Percentiles rank a stretch among this genome's conserved stretches.
Conservation (phyloP, 2,113 vertebrate species). For the Gymnogyps californianus region DNA sequence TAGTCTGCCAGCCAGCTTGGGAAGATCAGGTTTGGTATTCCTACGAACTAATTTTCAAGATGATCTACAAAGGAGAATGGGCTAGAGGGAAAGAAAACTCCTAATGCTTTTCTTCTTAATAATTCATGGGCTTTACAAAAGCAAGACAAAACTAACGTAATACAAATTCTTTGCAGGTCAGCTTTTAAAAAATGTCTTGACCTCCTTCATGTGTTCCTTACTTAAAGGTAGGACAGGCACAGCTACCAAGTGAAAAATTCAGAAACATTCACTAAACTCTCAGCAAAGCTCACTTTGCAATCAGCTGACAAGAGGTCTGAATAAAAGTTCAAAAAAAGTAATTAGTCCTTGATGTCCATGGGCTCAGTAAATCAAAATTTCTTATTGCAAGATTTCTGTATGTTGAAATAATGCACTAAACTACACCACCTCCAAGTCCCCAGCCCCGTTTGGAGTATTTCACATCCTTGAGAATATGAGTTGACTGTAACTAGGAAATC, state of each 20-base stretch:
- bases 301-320: background rate
- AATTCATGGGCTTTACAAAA: background rate
- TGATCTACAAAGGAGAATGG: background rate
- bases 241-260: background rate
- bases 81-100: background rate
- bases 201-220: background rate
- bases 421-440: background rate
- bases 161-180: background rate
- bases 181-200: background rate
- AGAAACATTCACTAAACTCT: background rate
- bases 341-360: background rate
- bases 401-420: background rate
- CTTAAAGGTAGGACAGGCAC: background rate
- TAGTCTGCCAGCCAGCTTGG: background rate
- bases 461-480: background rate
- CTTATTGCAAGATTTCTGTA: background rate
- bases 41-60: background rate
- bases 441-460: background rate
- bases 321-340: background rate
- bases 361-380: background rate
- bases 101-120: background rate
- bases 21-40: background rate
- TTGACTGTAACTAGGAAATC: background rate
- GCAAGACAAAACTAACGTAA: background rate
- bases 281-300: background rate